Evolutionary conservation across 2,888 invertebrate genomes (phyloP), one percentile per base, ranked within the genome.

Genomic region (Phyto melanocephala): DNA sequence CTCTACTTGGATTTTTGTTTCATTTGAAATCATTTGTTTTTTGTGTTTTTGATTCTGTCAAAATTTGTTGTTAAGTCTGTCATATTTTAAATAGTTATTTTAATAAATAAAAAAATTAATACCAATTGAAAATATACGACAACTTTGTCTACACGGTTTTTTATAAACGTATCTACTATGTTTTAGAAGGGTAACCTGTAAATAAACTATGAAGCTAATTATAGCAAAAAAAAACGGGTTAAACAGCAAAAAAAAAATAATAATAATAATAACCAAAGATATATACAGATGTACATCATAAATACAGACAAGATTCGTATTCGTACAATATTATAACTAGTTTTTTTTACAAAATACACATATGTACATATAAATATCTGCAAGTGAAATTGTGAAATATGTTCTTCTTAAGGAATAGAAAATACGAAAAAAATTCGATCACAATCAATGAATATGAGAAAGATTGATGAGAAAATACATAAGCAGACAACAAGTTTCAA

Each of bases 321-420:
- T n/a, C n/a, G n/a, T n/a, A n/a, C n/a, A n/a, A n/a, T n/a, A n/a
- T n/a, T n/a, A n/a, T n/a, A n/a, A 58, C 70, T 37, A 54, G 70
- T 58, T 56, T 58, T 52, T 28, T 47, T 28, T 35, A 20, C 1
- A 65, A 67, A 17, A 40, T 33, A 47, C 47, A n/a, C n/a, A n/a
- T n/a, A n/a, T n/a, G n/a, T n/a, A n/a, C n/a, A n/a, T n/a, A n/a
- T 28, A 58, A 47, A 67, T 33, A 65, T 5, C 10, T 22, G 60
- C 67, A 74, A 62, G 67, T 54, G 74, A 74, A 79, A 79, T 71
- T 71, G 50, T 71, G 37, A 58, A 68, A 74, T 67, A 68, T n/a
- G n/a, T n/a, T n/a, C 54, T 68, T 68, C 37, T 40, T 28, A 6
- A 40, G n/a, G 5, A 52, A 67, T 28, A 60, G 47, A 47, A 37